Evolutionary conservation across 2,797 vertebrate species (phyloP).

Genomic region (Centroberyx gerrardi): DNA sequence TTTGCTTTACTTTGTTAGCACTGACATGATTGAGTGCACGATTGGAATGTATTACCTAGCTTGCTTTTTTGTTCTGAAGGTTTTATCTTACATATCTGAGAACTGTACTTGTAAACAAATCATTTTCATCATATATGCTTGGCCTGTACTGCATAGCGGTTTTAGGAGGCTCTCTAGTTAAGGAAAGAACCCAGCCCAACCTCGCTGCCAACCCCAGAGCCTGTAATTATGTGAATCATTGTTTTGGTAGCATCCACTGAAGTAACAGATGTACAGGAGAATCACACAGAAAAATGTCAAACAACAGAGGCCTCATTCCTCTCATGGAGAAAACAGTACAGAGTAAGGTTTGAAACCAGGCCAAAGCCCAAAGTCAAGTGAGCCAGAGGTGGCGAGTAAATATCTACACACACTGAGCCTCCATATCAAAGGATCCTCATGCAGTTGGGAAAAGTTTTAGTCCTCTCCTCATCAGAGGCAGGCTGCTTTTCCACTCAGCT

Average conservation of each 20-base stretch:
- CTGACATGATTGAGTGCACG: background rate
- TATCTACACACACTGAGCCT: background rate
- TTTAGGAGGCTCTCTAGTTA: slow-evolving; percentile 65
- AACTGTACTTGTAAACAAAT: slow-evolving; percentile 25
- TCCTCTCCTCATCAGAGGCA: slow-evolving; percentile 20
- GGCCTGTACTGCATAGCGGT: slow-evolving; percentile 56
- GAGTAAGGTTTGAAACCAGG: slow-evolving; percentile 18
- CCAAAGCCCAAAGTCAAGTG: slow-evolving; percentile 40
- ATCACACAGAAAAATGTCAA: slow-evolving; percentile 44
- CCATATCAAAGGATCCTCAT: slow-evolving; percentile 3
- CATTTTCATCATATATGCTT: slow-evolving; percentile 21
- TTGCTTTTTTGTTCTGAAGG: background rate
- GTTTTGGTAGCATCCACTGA: slow-evolving; percentile 65
- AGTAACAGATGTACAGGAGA: slow-evolving; percentile 54
- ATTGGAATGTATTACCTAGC: background rate
- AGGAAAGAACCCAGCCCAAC: slow-evolving; percentile 46
- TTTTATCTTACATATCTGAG: slow-evolving; percentile 14
- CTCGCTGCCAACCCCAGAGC: slow-evolving; percentile 48
- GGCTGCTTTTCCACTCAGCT: slow-evolving; percentile 8
- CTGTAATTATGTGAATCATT: slow-evolving; percentile 76
- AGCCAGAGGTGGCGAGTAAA: slow-evolving; percentile 24
- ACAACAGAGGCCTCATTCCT: slow-evolving; percentile 38
- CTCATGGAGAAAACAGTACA: slow-evolving; percentile 26
- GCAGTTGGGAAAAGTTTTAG: slow-evolving; percentile 26
- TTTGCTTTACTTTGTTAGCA: slow-evolving; percentile 3